These are phyloP conservation scores for Cosmia pyralina DNA, from an alignment of 2,888 invertebrate species.

Conservation along the genomic window DNA sequence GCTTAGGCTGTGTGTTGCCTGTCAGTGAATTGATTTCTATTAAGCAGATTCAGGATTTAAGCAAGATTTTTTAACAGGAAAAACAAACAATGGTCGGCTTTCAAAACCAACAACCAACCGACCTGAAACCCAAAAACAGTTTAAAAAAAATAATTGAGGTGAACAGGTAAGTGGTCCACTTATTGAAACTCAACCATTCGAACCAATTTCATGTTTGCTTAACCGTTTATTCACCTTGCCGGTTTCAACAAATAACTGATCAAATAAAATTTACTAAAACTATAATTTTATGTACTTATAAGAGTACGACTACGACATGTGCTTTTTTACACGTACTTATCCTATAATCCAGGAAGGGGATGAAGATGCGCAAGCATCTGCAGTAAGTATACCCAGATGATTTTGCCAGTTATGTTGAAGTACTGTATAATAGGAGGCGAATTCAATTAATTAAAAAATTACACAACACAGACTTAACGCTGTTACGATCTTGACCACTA, in stretches of 20 bases:
- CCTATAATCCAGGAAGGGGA: not conserved
- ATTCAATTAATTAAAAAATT: not conserved
- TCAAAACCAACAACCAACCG: not conserved
- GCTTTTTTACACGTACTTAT: not conserved
- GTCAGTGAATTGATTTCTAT: too few species aligned
- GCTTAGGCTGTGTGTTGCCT: too few species aligned
- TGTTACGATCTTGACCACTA: constrained; percentile 18
- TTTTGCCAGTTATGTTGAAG: not conserved
- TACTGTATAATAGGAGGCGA: not conserved
- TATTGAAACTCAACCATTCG: constrained; percentile 20
- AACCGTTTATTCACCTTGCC: constrained; percentile 9
- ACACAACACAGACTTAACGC: not conserved
- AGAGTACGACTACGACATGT: not conserved
- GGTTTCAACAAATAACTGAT: constrained; percentile 21
- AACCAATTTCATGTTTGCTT: constrained; percentile 28
- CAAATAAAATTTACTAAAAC: constrained; percentile 10
- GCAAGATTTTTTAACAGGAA: not conserved
- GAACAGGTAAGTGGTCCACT: constrained; percentile 25
- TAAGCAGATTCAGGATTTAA: not conserved
- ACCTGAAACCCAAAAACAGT: not conserved
- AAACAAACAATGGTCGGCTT: not conserved
- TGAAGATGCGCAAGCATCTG: too few species aligned
- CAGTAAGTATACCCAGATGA: not conserved
- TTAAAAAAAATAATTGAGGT: constrained; percentile 20
- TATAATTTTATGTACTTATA: not conserved